Conservation (phyloP, 2,888 invertebrate species). For the Pristionchus fissidentatus region DNA sequence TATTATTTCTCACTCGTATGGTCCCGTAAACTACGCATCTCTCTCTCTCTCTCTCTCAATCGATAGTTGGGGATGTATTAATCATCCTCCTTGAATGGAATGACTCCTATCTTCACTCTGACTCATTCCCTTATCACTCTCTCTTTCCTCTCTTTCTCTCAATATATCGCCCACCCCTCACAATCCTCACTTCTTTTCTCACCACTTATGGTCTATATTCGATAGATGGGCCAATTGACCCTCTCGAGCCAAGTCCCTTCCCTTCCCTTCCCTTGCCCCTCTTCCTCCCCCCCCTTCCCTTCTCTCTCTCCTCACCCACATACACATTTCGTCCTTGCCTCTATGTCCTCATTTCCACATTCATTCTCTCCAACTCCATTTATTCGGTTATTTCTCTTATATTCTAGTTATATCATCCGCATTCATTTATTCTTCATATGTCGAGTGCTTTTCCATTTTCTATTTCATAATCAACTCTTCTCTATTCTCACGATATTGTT, state of each 20-base stretch:
- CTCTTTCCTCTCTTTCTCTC: background rate
- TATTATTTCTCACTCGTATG: background rate
- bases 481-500: background rate
- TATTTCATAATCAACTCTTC: background rate
- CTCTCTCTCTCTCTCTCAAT: slow-evolving; percentile 38
- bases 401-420: background rate
- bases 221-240: slow-evolving; percentile 1
- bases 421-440: background rate
- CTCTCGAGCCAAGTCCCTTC: slow-evolving; percentile 8
- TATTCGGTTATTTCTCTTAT: background rate
- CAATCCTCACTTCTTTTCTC: slow-evolving; percentile 20
- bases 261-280: background rate
- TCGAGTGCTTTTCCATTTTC: background rate
- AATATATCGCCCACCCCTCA: background rate
- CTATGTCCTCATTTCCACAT: background rate
- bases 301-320: slow-evolving; percentile 10
- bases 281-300: slow-evolving; percentile 7
- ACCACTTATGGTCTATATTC: background rate
- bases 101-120: slow-evolving; percentile 4
- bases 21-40: background rate
- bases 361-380: background rate
- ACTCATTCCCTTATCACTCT: slow-evolving; percentile 1
- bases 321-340: slow-evolving; percentile 25
- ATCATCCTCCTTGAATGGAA: background rate
- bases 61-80: background rate